These are phyloP conservation scores for Rhopalosiphum nymphaeae DNA, from an alignment of 2,888 invertebrate genomes.

Conservation along the genomic window DNA sequence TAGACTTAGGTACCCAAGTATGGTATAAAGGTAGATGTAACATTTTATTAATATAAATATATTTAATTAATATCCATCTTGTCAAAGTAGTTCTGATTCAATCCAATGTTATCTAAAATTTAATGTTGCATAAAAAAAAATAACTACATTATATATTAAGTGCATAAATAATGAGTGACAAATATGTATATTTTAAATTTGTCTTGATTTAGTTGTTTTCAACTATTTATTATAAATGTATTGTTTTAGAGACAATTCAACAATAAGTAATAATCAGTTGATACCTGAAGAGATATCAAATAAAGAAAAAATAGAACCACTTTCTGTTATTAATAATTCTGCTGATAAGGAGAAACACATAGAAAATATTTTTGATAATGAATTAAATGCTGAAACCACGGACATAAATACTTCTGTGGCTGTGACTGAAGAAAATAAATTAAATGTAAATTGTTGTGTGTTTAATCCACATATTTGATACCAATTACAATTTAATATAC, in stretches of 20 bases:
- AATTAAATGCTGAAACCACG: not conserved
- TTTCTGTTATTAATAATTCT: not conserved
- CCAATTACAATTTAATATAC: not conserved
- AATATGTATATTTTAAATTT: not conserved
- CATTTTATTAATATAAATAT: not conserved
- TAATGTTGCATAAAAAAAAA: not conserved
- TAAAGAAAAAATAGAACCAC: slow-evolving; percentile 15
- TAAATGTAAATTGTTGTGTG: slow-evolving; percentile 13
- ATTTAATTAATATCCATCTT: not conserved
- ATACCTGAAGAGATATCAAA: slow-evolving; percentile 20
- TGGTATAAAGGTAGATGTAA: not conserved
- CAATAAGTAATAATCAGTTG: not conserved
- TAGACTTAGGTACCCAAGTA: not conserved
- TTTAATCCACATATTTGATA: not conserved
- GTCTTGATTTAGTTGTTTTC: not conserved
- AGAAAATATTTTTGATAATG: slow-evolving; percentile 1
- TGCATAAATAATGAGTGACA: not conserved
- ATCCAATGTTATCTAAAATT: not conserved
- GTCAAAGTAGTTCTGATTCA: not conserved
- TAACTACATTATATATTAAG: not conserved
- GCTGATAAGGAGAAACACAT: slow-evolving; percentile 7
- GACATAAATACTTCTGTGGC: not conserved
- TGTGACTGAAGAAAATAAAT: slow-evolving; percentile 20
- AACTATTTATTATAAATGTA: not conserved
- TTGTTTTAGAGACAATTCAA: slow-evolving; percentile 12